Evolutionary conservation across 1,140 invertebrate species (phyloP).

Genomic region (Forficula auricularia): DNA sequence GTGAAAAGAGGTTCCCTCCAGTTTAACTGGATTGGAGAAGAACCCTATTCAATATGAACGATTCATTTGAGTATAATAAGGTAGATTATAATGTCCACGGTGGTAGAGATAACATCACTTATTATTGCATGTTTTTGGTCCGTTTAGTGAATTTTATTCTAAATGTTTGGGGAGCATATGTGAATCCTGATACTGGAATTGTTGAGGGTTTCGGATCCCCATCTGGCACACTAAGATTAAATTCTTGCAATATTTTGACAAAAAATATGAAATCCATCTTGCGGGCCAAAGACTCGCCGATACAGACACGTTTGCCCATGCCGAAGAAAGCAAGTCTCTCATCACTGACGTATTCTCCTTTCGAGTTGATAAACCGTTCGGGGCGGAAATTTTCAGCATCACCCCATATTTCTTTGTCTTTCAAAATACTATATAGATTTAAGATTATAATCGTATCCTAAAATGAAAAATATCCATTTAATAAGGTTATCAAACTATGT

Average conservation of each 20-base stretch:
- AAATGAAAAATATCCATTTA: neutral
- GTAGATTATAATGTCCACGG: too few relatives aligned
- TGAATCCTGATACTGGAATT: constrained; percentile 7
- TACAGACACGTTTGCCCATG: constrained; percentile 17
- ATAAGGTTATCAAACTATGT: neutral
- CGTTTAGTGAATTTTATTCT: too few relatives aligned
- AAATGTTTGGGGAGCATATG: too few relatives aligned
- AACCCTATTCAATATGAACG: too few relatives aligned
- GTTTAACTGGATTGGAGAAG: too few relatives aligned
- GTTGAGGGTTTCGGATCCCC: constrained; percentile 5
- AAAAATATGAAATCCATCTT: constrained; percentile 19
- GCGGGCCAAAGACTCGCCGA: constrained; percentile 18
- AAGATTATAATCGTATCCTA: neutral
- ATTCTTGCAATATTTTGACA: constrained; percentile 16
- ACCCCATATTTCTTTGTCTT: constrained; percentile 1
- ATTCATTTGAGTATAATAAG: too few relatives aligned
- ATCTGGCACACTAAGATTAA: constrained; percentile 8
- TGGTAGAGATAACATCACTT: too few relatives aligned
- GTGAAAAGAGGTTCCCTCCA: too few relatives aligned
- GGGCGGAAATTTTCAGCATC: neutral
- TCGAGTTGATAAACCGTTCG: neutral
- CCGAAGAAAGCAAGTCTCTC: neutral
- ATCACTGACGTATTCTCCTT: neutral
- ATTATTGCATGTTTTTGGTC: too few relatives aligned
- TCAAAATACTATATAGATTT: neutral